Conservation (phyloP, 2,888 invertebrate species). For the Ptychoptera contaminata region DNA sequence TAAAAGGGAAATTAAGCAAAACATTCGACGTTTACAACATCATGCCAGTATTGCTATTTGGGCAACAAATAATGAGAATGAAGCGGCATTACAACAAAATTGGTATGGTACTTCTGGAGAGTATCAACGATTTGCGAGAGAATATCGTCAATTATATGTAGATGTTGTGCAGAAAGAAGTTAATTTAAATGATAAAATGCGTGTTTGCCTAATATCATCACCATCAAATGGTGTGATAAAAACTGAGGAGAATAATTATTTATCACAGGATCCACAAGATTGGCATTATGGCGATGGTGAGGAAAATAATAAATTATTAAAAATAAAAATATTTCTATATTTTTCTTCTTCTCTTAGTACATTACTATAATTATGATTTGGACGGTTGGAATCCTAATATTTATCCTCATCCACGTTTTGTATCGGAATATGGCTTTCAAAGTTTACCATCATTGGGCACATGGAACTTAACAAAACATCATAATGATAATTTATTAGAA, state of each 20-base stretch:
- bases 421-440: slow-evolving; percentile 93
- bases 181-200: slow-evolving; percentile 39
- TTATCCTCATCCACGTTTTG: slow-evolving; percentile 72
- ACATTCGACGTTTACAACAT: slow-evolving; percentile 63
- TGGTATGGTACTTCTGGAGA: slow-evolving; percentile 52
- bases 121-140: slow-evolving; percentile 43
- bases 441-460: slow-evolving; percentile 64
- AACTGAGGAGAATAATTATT: slow-evolving; percentile 56
- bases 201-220: slow-evolving; percentile 71
- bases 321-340: too few relatives aligned
- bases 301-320: slow-evolving; percentile 7
- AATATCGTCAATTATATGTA: slow-evolving; percentile 74
- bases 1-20: slow-evolving; percentile 58
- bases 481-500: slow-evolving; percentile 38
- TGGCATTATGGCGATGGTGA: slow-evolving; percentile 71
- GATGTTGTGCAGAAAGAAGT: slow-evolving; percentile 54
- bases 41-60: slow-evolving; percentile 80
- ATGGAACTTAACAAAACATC: slow-evolving; percentile 41
- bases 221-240: slow-evolving; percentile 72
- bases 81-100: slow-evolving; percentile 66
- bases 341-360: slow-evolving; percentile 42
- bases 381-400: slow-evolving; percentile 68
- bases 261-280: slow-evolving; percentile 64
- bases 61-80: slow-evolving; percentile 97
- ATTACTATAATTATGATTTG: slow-evolving; percentile 72